Evolutionary conservation across 1,140 invertebrate genomes (phyloP).

Genomic region (Lepidurus couesii): DNA sequence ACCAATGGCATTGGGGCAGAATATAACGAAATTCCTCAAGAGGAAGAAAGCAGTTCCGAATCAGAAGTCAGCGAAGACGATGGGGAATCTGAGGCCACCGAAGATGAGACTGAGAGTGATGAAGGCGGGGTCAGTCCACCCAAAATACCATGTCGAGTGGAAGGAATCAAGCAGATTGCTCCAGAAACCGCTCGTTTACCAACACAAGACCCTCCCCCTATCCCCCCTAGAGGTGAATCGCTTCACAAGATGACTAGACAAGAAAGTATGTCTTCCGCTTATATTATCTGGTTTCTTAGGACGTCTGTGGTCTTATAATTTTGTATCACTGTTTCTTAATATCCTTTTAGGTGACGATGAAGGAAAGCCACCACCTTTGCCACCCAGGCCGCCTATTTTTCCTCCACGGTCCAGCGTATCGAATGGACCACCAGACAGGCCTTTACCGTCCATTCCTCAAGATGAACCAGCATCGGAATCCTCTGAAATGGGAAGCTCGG

Average conservation of each 20-base stretch:
- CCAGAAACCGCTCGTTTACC: neutral
- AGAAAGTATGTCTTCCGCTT: neutral
- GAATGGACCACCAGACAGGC: neutral
- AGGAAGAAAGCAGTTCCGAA: constrained; percentile 20
- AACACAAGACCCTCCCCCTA: constrained; percentile 24
- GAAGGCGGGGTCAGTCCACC: neutral
- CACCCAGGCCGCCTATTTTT: neutral
- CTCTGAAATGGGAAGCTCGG: neutral
- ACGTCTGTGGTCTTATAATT: neutral
- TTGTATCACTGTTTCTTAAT: neutral
- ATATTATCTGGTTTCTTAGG: neutral
- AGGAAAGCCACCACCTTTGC: neutral
- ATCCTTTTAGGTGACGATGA: neutral
- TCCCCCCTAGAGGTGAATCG: constrained; percentile 31
- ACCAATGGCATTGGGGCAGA: neutral
- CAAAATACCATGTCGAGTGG: neutral
- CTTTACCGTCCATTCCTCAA: neutral
- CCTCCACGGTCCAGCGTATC: neutral
- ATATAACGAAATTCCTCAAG: neutral
- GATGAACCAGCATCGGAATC: neutral
- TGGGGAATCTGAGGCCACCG: constrained; percentile 24
- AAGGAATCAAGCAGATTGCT: neutral
- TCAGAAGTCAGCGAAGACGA: constrained; percentile 26
- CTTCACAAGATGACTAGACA: constrained; percentile 10
- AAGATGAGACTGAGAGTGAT: neutral